These are phyloP conservation scores for Orestias chungarensis DNA, from an alignment of 2,797 vertebrate species.

Conservation along the genomic window DNA sequence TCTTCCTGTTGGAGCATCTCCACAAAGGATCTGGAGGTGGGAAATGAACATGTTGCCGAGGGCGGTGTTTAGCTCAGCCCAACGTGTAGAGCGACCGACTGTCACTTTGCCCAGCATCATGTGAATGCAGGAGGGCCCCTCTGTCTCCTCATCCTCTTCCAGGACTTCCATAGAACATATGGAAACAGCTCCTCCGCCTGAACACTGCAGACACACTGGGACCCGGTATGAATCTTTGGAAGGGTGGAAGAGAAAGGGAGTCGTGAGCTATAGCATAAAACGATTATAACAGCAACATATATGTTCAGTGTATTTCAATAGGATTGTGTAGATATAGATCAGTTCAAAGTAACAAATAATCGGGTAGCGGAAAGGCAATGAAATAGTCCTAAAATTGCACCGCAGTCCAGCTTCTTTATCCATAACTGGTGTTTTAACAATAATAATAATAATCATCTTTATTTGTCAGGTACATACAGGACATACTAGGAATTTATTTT, in stretches of 20 bases:
- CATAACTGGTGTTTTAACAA: no score
- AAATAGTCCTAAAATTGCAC: neutral
- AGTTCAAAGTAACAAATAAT: neutral
- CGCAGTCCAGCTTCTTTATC: neutral
- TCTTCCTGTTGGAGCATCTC: constrained; percentile 77
- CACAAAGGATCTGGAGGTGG: constrained; percentile 86
- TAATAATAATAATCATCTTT: no score
- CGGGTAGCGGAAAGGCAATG: neutral
- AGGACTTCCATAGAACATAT: constrained; percentile 77
- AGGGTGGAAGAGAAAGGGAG: neutral
- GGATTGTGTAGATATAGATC: neutral
- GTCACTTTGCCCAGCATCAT: constrained; percentile 81
- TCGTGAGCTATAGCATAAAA: neutral
- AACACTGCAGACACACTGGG: constrained; percentile 83
- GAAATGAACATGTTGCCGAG: constrained; percentile 83
- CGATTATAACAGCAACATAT: no score
- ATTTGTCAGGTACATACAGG: no score
- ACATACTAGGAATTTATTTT: no score
- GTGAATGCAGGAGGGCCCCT: constrained; percentile 40
- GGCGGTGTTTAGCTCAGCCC: constrained; percentile 86
- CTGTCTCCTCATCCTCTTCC: constrained; percentile 74
- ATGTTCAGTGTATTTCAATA: neutral
- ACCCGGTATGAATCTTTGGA: constrained; percentile 87
- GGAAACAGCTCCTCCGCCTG: constrained; percentile 65
- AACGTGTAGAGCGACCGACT: constrained; percentile 84